Base-by-base conservation (phyloP, 2,888 invertebrate species). In the Oconnorella tubifera region DNA sequence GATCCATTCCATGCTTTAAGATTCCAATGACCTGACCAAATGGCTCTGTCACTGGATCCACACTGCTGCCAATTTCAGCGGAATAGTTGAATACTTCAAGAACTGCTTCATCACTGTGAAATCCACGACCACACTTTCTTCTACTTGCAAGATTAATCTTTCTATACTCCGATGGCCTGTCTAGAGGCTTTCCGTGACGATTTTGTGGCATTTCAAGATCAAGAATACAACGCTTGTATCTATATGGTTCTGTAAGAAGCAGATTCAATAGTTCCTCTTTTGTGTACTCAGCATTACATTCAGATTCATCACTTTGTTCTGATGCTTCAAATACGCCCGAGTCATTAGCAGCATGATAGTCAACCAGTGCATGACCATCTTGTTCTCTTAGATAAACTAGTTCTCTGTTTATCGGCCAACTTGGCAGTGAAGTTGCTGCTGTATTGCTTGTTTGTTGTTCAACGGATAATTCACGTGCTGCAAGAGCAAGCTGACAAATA, bases 21-120 rank as follows among this genome's bases (percentile, higher is more conserved):
- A 80, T 73, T 1, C 78, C 78, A 14, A 75, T 71, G 28, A 80
- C 78, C 63, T 73, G 59, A 1, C 77, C 76, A 48, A 63, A 62
- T 23, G 67, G 25, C n/a, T 63, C 64, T 28, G 14, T 49, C 53
- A 51, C 14, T 23, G 4, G 6, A 33, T 49, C 33, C n/a, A 23
- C 57, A 3, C 19, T 25, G 3, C 32, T 28, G 32, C 33, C 57
- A 2, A 28, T 48, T 25, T 4, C 57, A n/a, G n/a, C n/a, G n/a
- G n/a, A n/a, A n/a, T n/a, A n/a, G 28, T 33, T 53, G 49, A 57
- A 33, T n/a, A 68, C 48, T 57, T 60, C 48, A 29, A 62, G 61
- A n/a, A 69, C 64, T 6, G 62, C 65, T 14, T 56, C 59, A 31
- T 63, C 64, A 10, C 68, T 66, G 31, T 62, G 51, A 27, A 67